Base-by-base conservation (phyloP, 2,797 vertebrate species). In the Cyclura pinguis region DNA sequence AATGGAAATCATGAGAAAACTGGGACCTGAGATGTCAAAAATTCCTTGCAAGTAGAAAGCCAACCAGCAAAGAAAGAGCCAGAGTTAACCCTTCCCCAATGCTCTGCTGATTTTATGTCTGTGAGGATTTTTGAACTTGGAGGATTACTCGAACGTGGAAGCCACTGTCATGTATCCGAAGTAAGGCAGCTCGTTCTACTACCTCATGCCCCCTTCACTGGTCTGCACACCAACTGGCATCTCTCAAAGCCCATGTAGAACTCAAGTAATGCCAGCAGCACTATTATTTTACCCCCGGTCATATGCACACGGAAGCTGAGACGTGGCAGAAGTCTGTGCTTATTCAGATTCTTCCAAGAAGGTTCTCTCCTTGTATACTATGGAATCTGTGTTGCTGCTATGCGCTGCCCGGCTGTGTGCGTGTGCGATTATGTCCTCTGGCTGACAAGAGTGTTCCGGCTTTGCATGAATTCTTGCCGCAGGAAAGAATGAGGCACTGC, bases 401-500 rank as follows among this genome's bases (percentile, higher is more conserved):
- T 57, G 73, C 42, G 62, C 59, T 1, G n/a, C 59, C 67, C 3
- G 4, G 55, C 72, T 10, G 72, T 20, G 47, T 47, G 50, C 47
- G 52, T 13, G 27, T 42, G 27, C 7, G 3, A 24, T 72, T 67
- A 84, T 57, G 80, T 57, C 32, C 88, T 52, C 47, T 47, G n/a
- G 29, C 24, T 13, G n/a, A 77, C 67, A 69, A 14, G 18, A 77
- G 57, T 3, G 24, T 20, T 57, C 32, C 72, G 27, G 73, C 35
- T 50, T 35, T 78, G 32, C 62, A 72, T 55, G 14, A 6, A 24
- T 59, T 86, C 59, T n/a, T 9, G 27, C 55, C 32, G 55, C 78
- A 64, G 57, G 29, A 86, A 24, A 78, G 89, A 90, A 76, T 86
- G 42, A 55, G 59, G 50, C 86, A 80, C 73, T 88, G 90, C 80